Evolutionary conservation across 2,888 invertebrate genomes (phyloP).

Genomic region (Limulus polyphemus): DNA sequence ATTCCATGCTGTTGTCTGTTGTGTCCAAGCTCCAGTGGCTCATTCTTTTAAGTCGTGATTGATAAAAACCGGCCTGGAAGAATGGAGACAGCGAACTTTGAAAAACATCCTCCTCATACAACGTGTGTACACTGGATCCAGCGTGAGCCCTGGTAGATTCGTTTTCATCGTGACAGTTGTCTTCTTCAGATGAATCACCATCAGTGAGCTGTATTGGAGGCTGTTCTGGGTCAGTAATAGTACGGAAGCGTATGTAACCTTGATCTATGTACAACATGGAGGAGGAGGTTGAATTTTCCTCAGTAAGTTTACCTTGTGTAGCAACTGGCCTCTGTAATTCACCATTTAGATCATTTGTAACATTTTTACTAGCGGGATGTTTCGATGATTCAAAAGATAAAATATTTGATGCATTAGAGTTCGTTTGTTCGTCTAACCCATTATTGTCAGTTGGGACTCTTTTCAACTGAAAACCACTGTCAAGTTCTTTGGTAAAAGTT

Average conservation of each 20-base stretch:
- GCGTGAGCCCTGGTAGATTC: slow-evolving; percentile 22
- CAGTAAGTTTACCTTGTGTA: neutral
- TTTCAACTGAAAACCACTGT: no score
- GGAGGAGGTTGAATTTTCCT: slow-evolving; percentile 22
- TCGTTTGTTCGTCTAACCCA: no score
- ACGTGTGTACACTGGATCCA: slow-evolving; percentile 20
- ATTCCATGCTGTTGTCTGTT: slow-evolving; percentile 19
- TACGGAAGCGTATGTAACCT: slow-evolving; percentile 72
- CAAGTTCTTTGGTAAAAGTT: no score
- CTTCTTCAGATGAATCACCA: slow-evolving; percentile 6
- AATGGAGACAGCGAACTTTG: slow-evolving; percentile 22
- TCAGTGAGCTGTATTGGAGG: slow-evolving; percentile 23
- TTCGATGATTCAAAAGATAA: no score
- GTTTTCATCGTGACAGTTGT: slow-evolving; percentile 12
- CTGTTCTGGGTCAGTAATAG: slow-evolving; percentile 44
- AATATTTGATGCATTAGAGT: no score
- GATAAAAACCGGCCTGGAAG: slow-evolving; percentile 10
- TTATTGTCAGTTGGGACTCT: no score
- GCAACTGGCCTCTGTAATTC: neutral
- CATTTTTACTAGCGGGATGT: neutral
- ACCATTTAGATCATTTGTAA: no score
- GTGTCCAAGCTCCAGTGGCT: slow-evolving; percentile 15
- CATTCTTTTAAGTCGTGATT: slow-evolving; percentile 2
- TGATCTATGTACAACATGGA: slow-evolving; percentile 81
- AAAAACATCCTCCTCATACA: slow-evolving; percentile 19